Base-by-base conservation (phyloP, 2,888 invertebrate species). In the Drosophila kambysellisi region DNA sequence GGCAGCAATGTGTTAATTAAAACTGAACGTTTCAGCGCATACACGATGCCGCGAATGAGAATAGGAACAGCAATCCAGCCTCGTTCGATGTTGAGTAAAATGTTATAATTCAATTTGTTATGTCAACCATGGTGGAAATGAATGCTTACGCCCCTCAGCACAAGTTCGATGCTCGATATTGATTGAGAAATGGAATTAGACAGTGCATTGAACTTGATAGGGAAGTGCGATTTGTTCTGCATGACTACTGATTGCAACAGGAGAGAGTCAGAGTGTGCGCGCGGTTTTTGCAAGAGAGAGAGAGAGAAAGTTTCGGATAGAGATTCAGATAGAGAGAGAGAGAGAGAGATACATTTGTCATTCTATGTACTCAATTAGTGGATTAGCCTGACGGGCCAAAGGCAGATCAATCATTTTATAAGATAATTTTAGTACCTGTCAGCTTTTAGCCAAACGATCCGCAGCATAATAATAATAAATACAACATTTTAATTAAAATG, bases 1-100 rank as follows among this genome's bases (percentile, higher is more conserved):
- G 67, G 64, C 77, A 68, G 64, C 63, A 80, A 85, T 75, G 90
- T 90, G 86, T 86, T 86, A 86, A 86, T 86, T 88, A 88, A 86
- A 86, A 83, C 65, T 71, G 88, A 88, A 89, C 85, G 90, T 81
- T 81, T 68, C 76, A 81, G 74, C 83, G 75, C 75, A 80, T 82
- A 62, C 69, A 61, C 64, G 61, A 68, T 54, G 66, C 66, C 65
- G 56, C 29, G 65, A 71, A 68, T 56, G 63, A 25, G 72, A 51
- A 57, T 48, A 39, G 11, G 50, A 57, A 25, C 37, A 56, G 30
- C 7, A n/a, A 52, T 25, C 56, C 4, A 51, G 25, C 50, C 20
- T 8, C 33, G 48, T n/a, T 39, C 35, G 50, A 51, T 29, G 25
- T 64, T 32, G n/a, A 53, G 58, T 41, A 20, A 67, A 69, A 79